Evolutionary conservation across 1,140 invertebrate species (phyloP), one percentile per base, ranked within the genome.

Genomic region (Calephelis nemesis): DNA sequence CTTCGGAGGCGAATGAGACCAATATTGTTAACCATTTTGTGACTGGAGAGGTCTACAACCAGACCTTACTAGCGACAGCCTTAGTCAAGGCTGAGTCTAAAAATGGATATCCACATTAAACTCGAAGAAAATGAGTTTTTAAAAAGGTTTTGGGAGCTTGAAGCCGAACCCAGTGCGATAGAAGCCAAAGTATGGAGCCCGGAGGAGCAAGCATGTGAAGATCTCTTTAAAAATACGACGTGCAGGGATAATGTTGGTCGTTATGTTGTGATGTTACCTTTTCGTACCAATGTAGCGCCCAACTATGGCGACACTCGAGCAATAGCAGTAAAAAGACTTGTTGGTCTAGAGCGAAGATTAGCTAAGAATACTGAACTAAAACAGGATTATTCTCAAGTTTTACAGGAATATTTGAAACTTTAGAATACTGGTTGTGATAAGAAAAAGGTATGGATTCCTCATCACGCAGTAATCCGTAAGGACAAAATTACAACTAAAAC

Each of bases 1-100:
- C 63, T 62, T 50, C 8, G 11, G 39, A 47, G 63, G 63, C 64
- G 63, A 65, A 66, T 45, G 52, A 66, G 63, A 47, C 54, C 69
- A 62, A 70, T 49, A 63, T 65, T 40, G 49, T 63, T 15, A 70
- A 48, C 58, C 47, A 66, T 70, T 69, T 69, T 64, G 60, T 58
- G 47, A 70, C 58, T 11, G 58, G 48, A 52, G 13, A 65, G 13
- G 19, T 11, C n/a, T 49, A n/a, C 48, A 67, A 62, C 64, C 42
- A 67, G 15, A 52, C 50, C 13, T 52, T 52, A 11, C 15, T 8
- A 15, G 50, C 50, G n/a, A 52, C 50, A 63, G 65, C 69, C 9
- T 48, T 71, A 11, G 42, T 71, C 40, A 63, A 63, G n/a, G 60
- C 65, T 30, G 54, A 67, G 50, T 15, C 30, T 30, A 52, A 19